These are phyloP conservation scores for Acrobasis consociella DNA, from an alignment of 2,888 invertebrate genomes.

Conservation along the genomic window DNA sequence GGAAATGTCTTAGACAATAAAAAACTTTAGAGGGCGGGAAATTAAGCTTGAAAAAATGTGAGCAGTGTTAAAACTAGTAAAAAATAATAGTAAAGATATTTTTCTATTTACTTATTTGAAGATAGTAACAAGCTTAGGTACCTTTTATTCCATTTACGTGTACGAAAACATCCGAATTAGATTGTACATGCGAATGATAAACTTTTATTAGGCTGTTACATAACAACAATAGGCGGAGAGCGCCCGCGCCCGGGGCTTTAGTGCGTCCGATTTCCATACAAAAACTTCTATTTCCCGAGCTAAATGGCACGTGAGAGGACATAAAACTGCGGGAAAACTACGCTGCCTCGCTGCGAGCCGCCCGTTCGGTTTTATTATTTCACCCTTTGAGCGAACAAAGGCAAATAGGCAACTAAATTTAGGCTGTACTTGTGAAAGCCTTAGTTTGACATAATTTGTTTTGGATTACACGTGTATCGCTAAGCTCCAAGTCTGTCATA, in stretches of 20 bases:
- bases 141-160: conserved; percentile 23
- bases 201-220: conserved; percentile 74
- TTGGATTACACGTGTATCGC: neutral
- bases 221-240: conserved; percentile 71
- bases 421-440: conserved; percentile 10
- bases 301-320: conserved; percentile 81
- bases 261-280: conserved; percentile 81
- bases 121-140: neutral
- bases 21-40: too few relatives aligned
- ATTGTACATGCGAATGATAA: conserved; percentile 69
- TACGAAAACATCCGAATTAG: conserved; percentile 52
- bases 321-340: conserved; percentile 78
- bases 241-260: conserved; percentile 65
- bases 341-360: conserved; percentile 51
- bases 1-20: too few relatives aligned
- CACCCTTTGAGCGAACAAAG: conserved; percentile 47
- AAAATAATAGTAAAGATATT: too few relatives aligned
- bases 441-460: neutral
- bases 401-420: conserved; percentile 29
- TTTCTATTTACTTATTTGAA: too few relatives aligned
- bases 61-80: too few relatives aligned
- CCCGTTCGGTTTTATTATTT: conserved; percentile 55
- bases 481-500: neutral
- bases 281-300: conserved; percentile 81
- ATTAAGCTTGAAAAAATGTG: too few relatives aligned